Conservation (phyloP, 2,113 vertebrate species). For the rabbit (Oryctolagus cuniculus) region DNA sequence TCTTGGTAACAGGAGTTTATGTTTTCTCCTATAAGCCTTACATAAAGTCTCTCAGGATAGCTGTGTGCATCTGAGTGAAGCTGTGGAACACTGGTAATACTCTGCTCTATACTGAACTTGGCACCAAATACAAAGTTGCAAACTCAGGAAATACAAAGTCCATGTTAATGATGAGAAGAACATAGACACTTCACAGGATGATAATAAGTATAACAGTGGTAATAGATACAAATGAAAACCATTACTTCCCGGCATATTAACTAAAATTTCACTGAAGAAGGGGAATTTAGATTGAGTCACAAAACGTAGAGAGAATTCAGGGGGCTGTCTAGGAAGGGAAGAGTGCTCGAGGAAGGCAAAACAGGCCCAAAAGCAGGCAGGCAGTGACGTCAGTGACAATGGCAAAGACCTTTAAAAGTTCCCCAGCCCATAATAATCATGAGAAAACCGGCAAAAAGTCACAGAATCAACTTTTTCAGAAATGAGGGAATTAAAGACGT, state of each 20-base stretch:
- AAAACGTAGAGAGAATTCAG: neutral
- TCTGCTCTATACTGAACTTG: neutral
- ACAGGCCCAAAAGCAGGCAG: neutral
- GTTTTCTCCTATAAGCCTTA: neutral
- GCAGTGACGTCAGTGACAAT: neutral
- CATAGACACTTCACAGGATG: neutral
- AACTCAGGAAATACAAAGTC: neutral
- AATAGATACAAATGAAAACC: neutral
- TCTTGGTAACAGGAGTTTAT: neutral
- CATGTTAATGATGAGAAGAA: neutral
- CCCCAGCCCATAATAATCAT: neutral
- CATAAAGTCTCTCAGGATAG: neutral
- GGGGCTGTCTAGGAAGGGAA: neutral
- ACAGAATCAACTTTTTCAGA: neutral
- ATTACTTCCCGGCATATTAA: neutral
- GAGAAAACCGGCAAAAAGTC: neutral
- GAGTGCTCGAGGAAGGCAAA: neutral
- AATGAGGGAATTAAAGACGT: slow-evolving; percentile 4
- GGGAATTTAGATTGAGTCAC: neutral
- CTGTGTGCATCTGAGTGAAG: neutral
- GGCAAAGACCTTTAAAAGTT: neutral
- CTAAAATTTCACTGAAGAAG: neutral
- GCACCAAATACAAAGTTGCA: neutral
- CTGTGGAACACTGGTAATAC: neutral
- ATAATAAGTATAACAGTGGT: neutral